phyloP scores from a whole-genome alignment of 2,113 vertebrate species.

The Serranochromis macrocephalus region DNA sequence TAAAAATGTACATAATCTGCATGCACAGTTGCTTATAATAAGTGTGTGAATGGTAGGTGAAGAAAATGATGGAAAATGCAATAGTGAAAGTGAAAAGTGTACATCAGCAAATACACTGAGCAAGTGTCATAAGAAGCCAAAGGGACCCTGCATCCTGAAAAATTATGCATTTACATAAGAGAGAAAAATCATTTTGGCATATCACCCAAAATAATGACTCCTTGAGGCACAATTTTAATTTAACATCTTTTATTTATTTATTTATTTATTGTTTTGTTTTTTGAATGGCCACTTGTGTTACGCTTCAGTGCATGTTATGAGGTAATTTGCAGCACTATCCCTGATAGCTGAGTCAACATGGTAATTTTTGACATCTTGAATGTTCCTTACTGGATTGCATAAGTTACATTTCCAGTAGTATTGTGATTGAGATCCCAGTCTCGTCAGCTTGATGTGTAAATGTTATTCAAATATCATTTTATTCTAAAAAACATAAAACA shows the following conservation, averaged over 20 bases:
- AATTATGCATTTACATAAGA: slow-evolving; percentile 3
- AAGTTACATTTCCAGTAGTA: slow-evolving; percentile 69
- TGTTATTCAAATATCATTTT: slow-evolving; percentile 72
- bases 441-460: slow-evolving; percentile 75
- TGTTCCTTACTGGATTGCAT: slow-evolving; percentile 64
- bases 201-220: not conserved
- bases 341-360: slow-evolving; percentile 35
- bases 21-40: not conserved
- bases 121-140: not conserved
- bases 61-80: not conserved
- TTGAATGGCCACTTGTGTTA: slow-evolving; percentile 43
- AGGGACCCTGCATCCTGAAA: not conserved
- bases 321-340: slow-evolving; percentile 31
- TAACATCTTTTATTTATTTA: slow-evolving; percentile 12
- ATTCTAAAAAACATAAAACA: slow-evolving; percentile 41
- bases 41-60: not conserved
- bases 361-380: slow-evolving; percentile 74
- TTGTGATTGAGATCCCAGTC: slow-evolving; percentile 73
- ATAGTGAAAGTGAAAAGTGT: not conserved
- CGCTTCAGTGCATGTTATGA: slow-evolving; percentile 58
- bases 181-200: not conserved
- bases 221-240: slow-evolving; percentile 43
- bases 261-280: not conserved
- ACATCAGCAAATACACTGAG: not conserved
- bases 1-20: not conserved